A percentile compares a stretch with the other conserved stretches of the same genome.
Evolutionary conservation across 1,140 invertebrate genomes (phyloP).

Genomic region (Dreissena rostriformis): DNA sequence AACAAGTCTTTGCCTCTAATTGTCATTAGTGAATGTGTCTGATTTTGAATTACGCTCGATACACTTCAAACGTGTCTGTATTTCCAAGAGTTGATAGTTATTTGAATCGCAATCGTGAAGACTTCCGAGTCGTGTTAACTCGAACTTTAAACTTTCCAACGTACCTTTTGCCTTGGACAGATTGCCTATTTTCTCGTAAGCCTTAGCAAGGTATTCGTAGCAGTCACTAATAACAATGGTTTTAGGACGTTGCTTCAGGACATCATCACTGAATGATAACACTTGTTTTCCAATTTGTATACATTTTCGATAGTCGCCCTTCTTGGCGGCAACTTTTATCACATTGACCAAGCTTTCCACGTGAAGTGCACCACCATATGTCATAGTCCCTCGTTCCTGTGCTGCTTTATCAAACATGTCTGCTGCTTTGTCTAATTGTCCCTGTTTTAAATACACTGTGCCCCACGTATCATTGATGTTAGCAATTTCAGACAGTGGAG

Average conservation of each 20-base stretch:
- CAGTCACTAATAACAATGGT: slow-evolving; percentile 32
- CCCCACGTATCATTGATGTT: slow-evolving; percentile 35
- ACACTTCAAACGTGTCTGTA: too few species aligned
- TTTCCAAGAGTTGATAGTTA: too few species aligned
- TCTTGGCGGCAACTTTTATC: not conserved
- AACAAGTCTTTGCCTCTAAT: too few species aligned
- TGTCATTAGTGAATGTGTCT: too few species aligned
- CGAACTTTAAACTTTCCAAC: too few species aligned
- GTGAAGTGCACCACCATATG: not conserved
- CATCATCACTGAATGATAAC: slow-evolving; percentile 10
- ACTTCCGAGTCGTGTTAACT: too few species aligned
- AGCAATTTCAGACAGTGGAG: not conserved
- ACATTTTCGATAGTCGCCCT: slow-evolving; percentile 1
- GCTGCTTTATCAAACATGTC: slow-evolving; percentile 32
- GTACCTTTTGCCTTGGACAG: too few species aligned
- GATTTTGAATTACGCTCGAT: too few species aligned
- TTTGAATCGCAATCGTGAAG: too few species aligned
- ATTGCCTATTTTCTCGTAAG: too few species aligned
- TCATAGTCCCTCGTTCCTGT: slow-evolving; percentile 8
- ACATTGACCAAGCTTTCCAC: slow-evolving; percentile 46
- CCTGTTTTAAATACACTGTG: slow-evolving; percentile 7
- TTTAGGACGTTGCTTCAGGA: slow-evolving; percentile 10
- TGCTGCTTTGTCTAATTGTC: slow-evolving; percentile 8
- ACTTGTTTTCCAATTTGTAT: slow-evolving; percentile 16
- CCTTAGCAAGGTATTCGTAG: slow-evolving; percentile 15